Conservation (phyloP, 2,888 invertebrate genomes). For the Acronicta leporina region DNA sequence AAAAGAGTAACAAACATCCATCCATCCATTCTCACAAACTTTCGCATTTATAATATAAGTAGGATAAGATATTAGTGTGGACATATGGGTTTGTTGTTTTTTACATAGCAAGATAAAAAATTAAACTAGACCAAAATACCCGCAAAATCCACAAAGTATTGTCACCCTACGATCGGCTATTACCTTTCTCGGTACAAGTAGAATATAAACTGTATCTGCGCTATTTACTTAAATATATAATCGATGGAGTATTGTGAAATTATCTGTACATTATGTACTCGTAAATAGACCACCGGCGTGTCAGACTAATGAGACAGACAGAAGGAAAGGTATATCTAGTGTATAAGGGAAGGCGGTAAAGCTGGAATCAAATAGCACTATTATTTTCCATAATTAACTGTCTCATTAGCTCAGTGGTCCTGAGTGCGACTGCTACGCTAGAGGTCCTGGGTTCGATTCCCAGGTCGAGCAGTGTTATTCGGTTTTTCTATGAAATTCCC, state of each 20-base stretch:
- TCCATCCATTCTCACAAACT: too few species aligned
- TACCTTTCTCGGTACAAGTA: constrained; percentile 52
- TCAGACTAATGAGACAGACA: constrained; percentile 30
- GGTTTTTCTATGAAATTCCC: too few species aligned
- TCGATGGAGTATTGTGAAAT: constrained; percentile 51
- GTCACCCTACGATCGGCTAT: constrained; percentile 39
- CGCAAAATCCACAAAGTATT: background rate
- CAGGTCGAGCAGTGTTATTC: too few species aligned
- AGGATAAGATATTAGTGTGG: too few species aligned
- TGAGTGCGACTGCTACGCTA: too few species aligned
- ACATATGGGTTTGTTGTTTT: too few species aligned
- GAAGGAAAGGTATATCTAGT: background rate
- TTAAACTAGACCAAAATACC: constrained; percentile 10
- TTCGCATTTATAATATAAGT: too few species aligned
- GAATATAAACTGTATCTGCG: constrained; percentile 55
- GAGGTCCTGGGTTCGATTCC: too few species aligned
- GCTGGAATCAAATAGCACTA: background rate
- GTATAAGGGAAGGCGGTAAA: background rate
- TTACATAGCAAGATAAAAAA: background rate
- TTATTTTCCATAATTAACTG: too few species aligned
- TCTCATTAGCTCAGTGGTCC: too few species aligned
- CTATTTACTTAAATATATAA: constrained; percentile 60
- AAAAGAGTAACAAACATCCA: too few species aligned
- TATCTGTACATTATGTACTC: constrained; percentile 43
- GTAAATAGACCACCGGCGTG: constrained; percentile 49